Evolutionary conservation across 2,113 vertebrate genomes (phyloP).

Genomic region (Maccullochella peelii): DNA sequence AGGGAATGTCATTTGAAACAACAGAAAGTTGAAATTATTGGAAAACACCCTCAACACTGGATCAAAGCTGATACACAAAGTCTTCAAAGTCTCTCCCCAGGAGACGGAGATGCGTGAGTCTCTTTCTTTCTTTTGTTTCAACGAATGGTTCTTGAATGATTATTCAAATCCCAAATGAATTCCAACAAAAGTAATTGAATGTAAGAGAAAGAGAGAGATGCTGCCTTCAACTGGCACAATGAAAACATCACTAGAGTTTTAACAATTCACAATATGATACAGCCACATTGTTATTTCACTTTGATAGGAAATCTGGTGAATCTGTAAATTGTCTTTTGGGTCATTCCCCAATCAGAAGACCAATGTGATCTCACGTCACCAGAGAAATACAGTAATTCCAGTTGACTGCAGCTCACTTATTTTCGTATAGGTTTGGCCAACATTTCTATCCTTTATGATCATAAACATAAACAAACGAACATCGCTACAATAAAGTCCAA

Average conservation of each 20-base stretch:
- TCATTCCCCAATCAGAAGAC: neutral
- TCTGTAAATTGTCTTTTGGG: neutral
- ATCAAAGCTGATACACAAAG: slow-evolving; percentile 22
- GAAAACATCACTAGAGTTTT: neutral
- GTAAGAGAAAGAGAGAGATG: neutral
- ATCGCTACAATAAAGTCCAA: no score
- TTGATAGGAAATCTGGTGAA: neutral
- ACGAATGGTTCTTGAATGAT: neutral
- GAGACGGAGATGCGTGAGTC: neutral
- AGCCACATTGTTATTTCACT: neutral
- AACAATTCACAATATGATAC: neutral
- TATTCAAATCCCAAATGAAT: slow-evolving; percentile 7
- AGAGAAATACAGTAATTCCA: neutral
- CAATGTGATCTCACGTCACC: neutral
- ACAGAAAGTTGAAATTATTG: slow-evolving; percentile 23
- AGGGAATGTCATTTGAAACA: slow-evolving; percentile 11
- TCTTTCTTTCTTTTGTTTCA: slow-evolving; percentile 10
- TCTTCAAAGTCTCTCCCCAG: slow-evolving; percentile 4
- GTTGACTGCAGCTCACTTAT: neutral
- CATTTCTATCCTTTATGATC: neutral
- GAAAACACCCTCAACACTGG: slow-evolving; percentile 24
- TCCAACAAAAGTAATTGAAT: slow-evolving; percentile 1
- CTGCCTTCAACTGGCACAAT: neutral
- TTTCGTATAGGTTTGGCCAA: neutral
- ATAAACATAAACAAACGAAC: no score